These are phyloP conservation scores for Avahi laniger DNA, from an alignment of 2,797 vertebrate species.

Conservation along the genomic window DNA sequence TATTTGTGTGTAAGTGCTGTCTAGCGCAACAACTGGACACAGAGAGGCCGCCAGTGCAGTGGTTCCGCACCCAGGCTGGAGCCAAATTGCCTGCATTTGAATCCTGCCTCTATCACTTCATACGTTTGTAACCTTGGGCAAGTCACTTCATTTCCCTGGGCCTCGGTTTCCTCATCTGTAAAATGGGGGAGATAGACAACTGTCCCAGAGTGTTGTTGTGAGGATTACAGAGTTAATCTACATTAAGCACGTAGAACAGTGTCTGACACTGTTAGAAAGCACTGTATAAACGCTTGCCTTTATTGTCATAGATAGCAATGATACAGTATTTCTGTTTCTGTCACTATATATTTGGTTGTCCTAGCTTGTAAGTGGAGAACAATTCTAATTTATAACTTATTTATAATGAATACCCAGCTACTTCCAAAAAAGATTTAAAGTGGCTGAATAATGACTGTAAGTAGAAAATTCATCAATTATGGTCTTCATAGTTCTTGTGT, in stretches of 20 bases:
- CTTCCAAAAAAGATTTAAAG: slow-evolving; percentile 23
- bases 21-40: fast-evolving
- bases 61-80: background rate
- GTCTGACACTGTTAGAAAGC: background rate
- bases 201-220: background rate
- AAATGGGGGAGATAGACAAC: background rate
- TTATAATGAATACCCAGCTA: background rate
- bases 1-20: background rate
- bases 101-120: background rate
- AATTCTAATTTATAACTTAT: slow-evolving; percentile 2
- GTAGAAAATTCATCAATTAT: background rate
- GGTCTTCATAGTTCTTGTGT: background rate
- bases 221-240: background rate
- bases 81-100: background rate
- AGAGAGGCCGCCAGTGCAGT: background rate
- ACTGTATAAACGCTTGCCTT: background rate
- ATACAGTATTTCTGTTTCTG: background rate
- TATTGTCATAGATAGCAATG: background rate
- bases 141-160: background rate
- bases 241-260: fast-evolving
- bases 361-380: background rate
- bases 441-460: background rate
- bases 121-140: background rate
- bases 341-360: background rate
- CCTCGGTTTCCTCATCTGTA: background rate